Evolutionary conservation across 1,140 invertebrate species (phyloP).

Genomic region (Bombyx mandarina): DNA sequence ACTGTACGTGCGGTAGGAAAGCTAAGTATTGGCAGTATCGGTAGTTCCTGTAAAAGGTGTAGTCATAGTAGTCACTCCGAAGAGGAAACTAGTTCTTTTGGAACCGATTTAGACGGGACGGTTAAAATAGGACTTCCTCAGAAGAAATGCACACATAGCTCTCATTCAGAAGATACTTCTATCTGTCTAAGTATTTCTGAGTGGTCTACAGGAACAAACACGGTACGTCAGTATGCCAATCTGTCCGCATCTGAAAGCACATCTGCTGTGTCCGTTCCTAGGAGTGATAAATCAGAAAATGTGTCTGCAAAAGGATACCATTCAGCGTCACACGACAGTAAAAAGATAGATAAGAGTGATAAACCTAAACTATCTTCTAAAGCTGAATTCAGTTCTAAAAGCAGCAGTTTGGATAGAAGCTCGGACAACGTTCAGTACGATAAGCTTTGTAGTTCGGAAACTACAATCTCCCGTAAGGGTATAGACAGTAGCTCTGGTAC

Average conservation of each 20-base stretch:
- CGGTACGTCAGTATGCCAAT: constrained; percentile 82
- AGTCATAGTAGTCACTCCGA: constrained; percentile 77
- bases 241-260: constrained; percentile 75
- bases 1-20: constrained; percentile 50
- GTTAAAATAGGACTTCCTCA: constrained; percentile 82
- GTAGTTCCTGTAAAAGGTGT: constrained; percentile 70
- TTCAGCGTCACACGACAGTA: constrained; percentile 55
- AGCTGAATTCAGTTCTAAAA: constrained; percentile 59
- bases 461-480: constrained; percentile 61
- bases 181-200: constrained; percentile 87
- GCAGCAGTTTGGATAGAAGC: constrained; percentile 66
- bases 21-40: constrained; percentile 51
- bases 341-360: constrained; percentile 47
- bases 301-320: constrained; percentile 43
- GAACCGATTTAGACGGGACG: constrained; percentile 82
- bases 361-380: constrained; percentile 51
- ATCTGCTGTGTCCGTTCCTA: constrained; percentile 73
- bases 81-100: constrained; percentile 77
- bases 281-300: constrained; percentile 76
- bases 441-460: constrained; percentile 74
- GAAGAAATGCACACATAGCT: constrained; percentile 82
- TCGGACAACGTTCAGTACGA: constrained; percentile 71
- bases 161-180: constrained; percentile 87
- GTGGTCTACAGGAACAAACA: constrained; percentile 87
- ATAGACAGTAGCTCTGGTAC: constrained; percentile 72